Evolutionary conservation across 2,113 vertebrate species (phyloP).

Genomic region (Zingel zingel): DNA sequence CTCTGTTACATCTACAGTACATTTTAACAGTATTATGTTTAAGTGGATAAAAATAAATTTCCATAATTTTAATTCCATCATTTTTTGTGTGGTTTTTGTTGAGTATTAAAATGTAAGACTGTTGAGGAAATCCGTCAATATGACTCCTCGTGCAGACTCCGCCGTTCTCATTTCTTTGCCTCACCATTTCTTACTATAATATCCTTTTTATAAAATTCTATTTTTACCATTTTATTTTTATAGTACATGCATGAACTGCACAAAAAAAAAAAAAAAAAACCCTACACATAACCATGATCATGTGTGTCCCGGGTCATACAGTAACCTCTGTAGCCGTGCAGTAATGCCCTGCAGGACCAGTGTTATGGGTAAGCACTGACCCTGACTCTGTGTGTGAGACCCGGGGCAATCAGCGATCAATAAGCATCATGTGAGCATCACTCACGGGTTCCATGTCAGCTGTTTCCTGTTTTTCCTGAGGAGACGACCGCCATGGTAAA

Average conservation of each 20-base stretch:
- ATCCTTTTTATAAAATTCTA: neutral
- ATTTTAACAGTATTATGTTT: constrained; percentile 3
- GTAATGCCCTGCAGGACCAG: constrained; percentile 63
- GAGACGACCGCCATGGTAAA: constrained; percentile 53
- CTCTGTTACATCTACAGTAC: neutral
- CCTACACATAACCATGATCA: constrained; percentile 45
- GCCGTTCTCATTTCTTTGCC: neutral
- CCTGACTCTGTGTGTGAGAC: constrained; percentile 56
- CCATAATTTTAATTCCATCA: constrained; percentile 43
- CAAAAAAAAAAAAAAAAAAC: constrained; percentile 5
- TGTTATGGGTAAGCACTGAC: constrained; percentile 56
- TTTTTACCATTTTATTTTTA: neutral
- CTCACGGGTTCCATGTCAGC: constrained; percentile 75
- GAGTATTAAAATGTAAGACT: constrained; percentile 37
- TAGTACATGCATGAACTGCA: neutral
- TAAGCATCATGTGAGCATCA: constrained; percentile 79
- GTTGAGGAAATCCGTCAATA: constrained; percentile 27
- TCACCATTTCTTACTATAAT: neutral
- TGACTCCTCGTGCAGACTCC: constrained; percentile 12
- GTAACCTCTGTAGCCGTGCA: constrained; percentile 56
- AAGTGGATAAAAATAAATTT: constrained; percentile 7
- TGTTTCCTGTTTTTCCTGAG: constrained; percentile 76
- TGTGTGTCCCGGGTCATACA: constrained; percentile 55
- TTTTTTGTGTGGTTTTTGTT: constrained; percentile 32
- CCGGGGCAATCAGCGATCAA: constrained; percentile 71